These are phyloP conservation scores for Florisuga fusca DNA, from an alignment of 2,797 vertebrate species.

Conservation along the genomic window DNA sequence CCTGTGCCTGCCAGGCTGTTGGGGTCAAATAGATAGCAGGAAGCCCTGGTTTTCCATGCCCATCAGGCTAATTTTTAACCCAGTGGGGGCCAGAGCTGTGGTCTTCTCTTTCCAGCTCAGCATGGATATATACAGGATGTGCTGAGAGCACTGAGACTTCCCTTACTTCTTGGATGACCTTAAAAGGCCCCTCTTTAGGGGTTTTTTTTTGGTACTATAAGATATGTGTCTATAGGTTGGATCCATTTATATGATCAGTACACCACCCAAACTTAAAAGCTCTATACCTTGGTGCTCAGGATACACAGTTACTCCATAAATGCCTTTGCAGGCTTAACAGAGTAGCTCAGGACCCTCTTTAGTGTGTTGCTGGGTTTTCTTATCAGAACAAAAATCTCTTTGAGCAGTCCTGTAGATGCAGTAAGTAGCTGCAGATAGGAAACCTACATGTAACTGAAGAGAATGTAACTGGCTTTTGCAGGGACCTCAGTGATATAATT, in stretches of 20 bases:
- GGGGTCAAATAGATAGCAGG: conserved; percentile 4
- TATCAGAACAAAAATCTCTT: neutral
- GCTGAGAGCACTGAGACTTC: neutral
- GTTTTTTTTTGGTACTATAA: neutral
- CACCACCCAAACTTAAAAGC: neutral
- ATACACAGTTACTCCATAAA: neutral
- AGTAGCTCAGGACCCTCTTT: neutral
- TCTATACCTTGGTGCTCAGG: fast-evolving
- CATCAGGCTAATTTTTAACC: conserved; percentile 23
- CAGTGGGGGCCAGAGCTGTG: neutral
- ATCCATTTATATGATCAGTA: neutral
- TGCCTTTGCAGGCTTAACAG: fast-evolving
- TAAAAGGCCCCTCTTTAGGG: neutral
- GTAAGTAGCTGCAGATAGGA: neutral
- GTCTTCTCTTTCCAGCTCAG: neutral
- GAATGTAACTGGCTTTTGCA: conserved; percentile 4
- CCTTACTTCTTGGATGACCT: neutral
- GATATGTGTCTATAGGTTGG: fast-evolving
- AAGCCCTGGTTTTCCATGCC: conserved; percentile 17
- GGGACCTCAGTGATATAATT: conserved; percentile 25
- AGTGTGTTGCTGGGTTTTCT: neutral
- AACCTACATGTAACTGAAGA: neutral
- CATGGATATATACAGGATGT: fast-evolving
- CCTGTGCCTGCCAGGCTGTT: conserved; percentile 44
- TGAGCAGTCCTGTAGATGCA: neutral